Base-by-base conservation (phyloP, 64 coral and sea anemone species). In the Acropora tenuis region DNA sequence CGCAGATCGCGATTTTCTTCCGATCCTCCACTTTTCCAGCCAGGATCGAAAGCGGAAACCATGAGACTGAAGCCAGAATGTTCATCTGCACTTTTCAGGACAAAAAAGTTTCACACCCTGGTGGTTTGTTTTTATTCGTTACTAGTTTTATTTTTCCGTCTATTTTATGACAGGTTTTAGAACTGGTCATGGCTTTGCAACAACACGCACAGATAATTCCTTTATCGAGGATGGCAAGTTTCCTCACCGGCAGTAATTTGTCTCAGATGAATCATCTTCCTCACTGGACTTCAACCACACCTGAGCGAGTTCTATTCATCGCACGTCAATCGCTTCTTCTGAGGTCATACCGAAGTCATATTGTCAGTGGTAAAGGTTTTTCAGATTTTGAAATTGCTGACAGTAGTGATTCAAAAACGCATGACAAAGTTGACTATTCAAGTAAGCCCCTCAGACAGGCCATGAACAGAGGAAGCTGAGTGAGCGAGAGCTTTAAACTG, bases 301-400 rank as follows among this genome's bases (percentile, higher is more conserved):
- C 88, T 42, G 77, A 76, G 92, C 88, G 3, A 88, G 95, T 19
- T 94, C 95, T 2, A 50, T 94, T 20, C 95, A 94, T 40, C 63
- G 77, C 20, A 94, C 89, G 65, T 94, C 92, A 1, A 78, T 43
- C 63, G 92, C 88, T 12, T 94, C 95, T 2, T 88, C 91, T 48
- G 73, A 43, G 1, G 67, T 30, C 30, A 30, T 30, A 88, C 48
- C 76, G 50, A 19, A 42, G 41, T 41, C 84, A 84, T 20, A 60
- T 17, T 48, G 78, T 77, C 73, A 78, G 16, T 69, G 92, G 84
- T 65, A 16, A 57, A 46, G 19, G 46, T 55, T 85, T 73, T n/a
- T 47, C 78, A 59, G 78, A 60, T 59, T 67, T 73, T 75, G 75
- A 60, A 78, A 88, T 48, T 13, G 86, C 20, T 18, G 44, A 88